Conservation (phyloP, 2,888 invertebrate species). For the Epirrita christyi region DNA sequence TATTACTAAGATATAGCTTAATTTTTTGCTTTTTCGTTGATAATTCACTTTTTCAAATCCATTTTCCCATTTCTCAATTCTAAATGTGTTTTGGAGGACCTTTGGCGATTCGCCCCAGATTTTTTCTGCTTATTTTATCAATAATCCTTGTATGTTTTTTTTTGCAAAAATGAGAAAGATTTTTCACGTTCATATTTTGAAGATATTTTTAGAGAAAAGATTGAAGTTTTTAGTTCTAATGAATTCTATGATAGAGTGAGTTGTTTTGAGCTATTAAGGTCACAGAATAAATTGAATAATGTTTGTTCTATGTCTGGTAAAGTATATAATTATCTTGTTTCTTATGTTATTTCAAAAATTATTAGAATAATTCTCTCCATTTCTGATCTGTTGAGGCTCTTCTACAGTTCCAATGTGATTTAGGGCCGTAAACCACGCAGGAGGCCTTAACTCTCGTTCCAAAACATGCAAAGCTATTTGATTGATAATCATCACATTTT, state of each 20-base stretch:
- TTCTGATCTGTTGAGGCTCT: too few relatives aligned
- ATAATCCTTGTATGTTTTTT: conserved; percentile 39
- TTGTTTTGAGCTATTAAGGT: not conserved
- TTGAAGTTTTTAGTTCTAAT: not conserved
- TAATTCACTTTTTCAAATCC: conserved; percentile 51
- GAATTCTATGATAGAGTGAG: not conserved
- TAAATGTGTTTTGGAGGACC: conserved; percentile 46
- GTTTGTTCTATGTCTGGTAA: too few relatives aligned
- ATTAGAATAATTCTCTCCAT: too few relatives aligned
- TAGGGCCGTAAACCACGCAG: too few relatives aligned
- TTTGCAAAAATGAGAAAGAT: conserved; percentile 23
- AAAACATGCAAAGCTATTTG: too few relatives aligned
- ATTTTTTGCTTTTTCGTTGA: conserved; percentile 53
- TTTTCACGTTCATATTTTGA: conserved; percentile 25
- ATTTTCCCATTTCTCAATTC: conserved; percentile 53
- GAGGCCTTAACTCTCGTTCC: too few relatives aligned
- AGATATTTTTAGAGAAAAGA: not conserved
- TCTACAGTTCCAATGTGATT: too few relatives aligned
- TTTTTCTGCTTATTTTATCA: conserved; percentile 47
- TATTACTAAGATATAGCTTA: conserved; percentile 54
- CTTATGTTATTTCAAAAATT: too few relatives aligned
- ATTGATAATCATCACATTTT: too few relatives aligned
- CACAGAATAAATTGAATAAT: not conserved
- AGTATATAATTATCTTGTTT: too few relatives aligned
- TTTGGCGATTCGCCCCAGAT: conserved; percentile 40